Conservation (phyloP, 2,888 invertebrate genomes). For the Bellardia bayeri region DNA sequence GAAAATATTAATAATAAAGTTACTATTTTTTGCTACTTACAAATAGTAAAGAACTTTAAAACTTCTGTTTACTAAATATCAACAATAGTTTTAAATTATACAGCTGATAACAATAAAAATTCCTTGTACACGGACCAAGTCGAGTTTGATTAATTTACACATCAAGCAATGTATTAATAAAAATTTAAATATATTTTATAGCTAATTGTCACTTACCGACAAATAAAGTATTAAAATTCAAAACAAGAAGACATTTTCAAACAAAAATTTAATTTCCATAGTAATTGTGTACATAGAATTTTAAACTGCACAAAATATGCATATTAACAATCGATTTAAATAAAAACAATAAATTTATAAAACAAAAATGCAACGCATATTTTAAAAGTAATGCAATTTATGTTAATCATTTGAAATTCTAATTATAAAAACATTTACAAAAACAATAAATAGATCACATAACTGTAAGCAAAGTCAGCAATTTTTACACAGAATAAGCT, state of each 20-base stretch:
- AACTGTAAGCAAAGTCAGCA: not conserved
- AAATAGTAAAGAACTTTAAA: too few species aligned
- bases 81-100: too few species aligned
- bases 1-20: too few species aligned
- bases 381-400: slow-evolving; percentile 5
- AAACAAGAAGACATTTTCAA: slow-evolving; percentile 3
- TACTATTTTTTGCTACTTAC: too few species aligned
- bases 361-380: not conserved
- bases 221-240: slow-evolving; percentile 39
- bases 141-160: not conserved
- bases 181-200: slow-evolving; percentile 1
- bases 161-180: slow-evolving; percentile 5
- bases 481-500: not conserved
- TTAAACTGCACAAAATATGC: not conserved
- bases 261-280: slow-evolving; percentile 25
- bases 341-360: slow-evolving; percentile 10
- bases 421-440: not conserved
- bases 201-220: slow-evolving; percentile 13
- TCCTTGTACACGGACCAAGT: too few species aligned
- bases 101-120: too few species aligned
- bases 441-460: slow-evolving; percentile 27
- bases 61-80: too few species aligned
- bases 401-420: not conserved
- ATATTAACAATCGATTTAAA: not conserved
- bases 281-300: slow-evolving; percentile 30